phyloP scores from a whole-genome alignment of 1,140 invertebrate species.

The Pogonus chalceus region DNA sequence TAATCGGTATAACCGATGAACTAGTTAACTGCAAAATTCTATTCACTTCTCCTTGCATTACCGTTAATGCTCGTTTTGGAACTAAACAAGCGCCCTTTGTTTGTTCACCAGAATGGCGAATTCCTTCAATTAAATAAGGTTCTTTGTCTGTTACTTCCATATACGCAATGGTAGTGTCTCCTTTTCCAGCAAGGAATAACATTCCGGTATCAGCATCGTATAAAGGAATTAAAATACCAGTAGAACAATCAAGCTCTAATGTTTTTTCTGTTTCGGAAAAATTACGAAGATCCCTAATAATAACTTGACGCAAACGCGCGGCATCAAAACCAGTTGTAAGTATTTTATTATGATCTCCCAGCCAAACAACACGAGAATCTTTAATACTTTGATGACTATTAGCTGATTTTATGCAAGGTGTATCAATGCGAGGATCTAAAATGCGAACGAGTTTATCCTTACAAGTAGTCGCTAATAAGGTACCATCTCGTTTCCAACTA shows the following conservation, averaged over 20 bases:
- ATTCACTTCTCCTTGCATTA: conserved; percentile 93
- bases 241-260: conserved; percentile 77
- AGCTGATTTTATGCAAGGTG: conserved; percentile 49
- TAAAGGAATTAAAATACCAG: conserved; percentile 79
- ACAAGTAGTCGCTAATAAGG: conserved; percentile 59
- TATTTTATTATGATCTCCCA: conserved; percentile 71
- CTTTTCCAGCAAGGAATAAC: conserved; percentile 89
- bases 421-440: conserved; percentile 61
- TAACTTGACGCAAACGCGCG: conserved; percentile 71
- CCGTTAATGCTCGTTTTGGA: conserved; percentile 81
- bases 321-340: conserved; percentile 73
- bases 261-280: conserved; percentile 67
- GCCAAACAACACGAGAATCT: conserved; percentile 82
- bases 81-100: conserved; percentile 86
- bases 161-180: conserved; percentile 74
- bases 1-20: conserved; percentile 77
- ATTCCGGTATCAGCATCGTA: conserved; percentile 88
- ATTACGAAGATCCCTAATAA: conserved; percentile 77
- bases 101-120: conserved; percentile 72
- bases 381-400: conserved; percentile 80
- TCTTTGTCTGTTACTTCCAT: conserved; percentile 78
- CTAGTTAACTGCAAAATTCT: conserved; percentile 75
- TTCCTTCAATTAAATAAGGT: conserved; percentile 73
- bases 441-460: conserved; percentile 78
- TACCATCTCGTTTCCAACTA: conserved; percentile 76